Evolutionary conservation across 2,888 invertebrate genomes (phyloP).

Genomic region (Pristionchus japonicus): DNA sequence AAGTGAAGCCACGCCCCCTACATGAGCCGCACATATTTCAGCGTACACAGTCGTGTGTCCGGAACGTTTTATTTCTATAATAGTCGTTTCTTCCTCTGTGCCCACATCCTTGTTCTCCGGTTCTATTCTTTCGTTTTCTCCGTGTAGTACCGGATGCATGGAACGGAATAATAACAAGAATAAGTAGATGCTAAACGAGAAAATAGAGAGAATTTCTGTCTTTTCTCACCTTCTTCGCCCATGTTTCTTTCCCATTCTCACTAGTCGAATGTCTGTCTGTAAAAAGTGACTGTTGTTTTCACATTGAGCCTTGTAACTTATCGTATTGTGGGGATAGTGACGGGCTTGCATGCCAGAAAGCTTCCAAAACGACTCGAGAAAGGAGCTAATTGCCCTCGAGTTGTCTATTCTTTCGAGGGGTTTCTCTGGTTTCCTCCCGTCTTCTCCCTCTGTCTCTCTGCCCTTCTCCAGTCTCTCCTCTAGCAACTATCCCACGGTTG

Average conservation of each 20-base stretch:
- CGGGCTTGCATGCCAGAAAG: background rate
- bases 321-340: background rate
- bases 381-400: slow-evolving; percentile 15
- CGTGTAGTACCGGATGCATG: background rate
- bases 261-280: background rate
- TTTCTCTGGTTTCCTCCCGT: slow-evolving; percentile 13
- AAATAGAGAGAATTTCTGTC: background rate
- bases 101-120: background rate
- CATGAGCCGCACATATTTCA: no score
- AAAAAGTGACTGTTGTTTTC: background rate
- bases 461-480: background rate
- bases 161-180: background rate
- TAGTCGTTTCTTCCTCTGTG: no score
- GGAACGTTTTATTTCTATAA: no score
- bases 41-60: no score
- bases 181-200: background rate
- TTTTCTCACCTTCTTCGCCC: background rate
- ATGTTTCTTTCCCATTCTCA: background rate
- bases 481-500: background rate
- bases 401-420: background rate
- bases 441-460: background rate
- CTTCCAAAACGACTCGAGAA: background rate
- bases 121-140: background rate
- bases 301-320: background rate
- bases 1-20: no score